Evolutionary conservation across 2,797 vertebrate genomes (phyloP).

Genomic region (Sebastes kiyomatsui): DNA sequence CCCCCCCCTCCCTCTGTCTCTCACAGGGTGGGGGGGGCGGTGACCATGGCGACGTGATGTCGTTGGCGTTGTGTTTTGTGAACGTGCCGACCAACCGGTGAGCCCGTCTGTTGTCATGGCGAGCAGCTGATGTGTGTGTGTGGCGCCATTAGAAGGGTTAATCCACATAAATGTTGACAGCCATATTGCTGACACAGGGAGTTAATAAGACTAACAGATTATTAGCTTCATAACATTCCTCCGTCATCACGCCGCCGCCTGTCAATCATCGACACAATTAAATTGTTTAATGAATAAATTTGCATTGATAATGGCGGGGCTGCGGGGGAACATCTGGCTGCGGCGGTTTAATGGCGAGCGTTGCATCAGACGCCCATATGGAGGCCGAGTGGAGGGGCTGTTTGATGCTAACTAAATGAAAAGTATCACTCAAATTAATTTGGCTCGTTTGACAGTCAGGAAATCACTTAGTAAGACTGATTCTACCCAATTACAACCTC

Average conservation of each 20-base stretch:
- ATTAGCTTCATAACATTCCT: conserved; percentile 82
- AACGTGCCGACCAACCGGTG: neutral
- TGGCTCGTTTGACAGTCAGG: conserved; percentile 80
- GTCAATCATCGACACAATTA: conserved; percentile 86
- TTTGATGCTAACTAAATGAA: conserved; percentile 84
- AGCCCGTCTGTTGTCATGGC: conserved; percentile 40
- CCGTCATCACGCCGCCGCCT: conserved; percentile 75
- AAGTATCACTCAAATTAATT: conserved; percentile 85
- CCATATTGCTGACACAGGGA: conserved; percentile 78
- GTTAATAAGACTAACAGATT: conserved; percentile 84
- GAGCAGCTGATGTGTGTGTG: conserved; percentile 43
- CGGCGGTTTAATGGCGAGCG: conserved; percentile 74
- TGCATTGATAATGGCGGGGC: conserved; percentile 80
- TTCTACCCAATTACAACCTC: conserved; percentile 75
- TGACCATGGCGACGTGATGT: neutral
- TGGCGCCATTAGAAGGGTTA: conserved; percentile 70
- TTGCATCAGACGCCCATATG: conserved; percentile 82
- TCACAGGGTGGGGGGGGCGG: neutral
- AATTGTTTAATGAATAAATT: conserved; percentile 88
- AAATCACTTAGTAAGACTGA: conserved; percentile 83
- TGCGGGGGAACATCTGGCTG: conserved; percentile 82
- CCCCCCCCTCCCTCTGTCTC: neutral
- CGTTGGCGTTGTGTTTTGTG: neutral
- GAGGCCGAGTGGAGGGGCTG: conserved; percentile 79
- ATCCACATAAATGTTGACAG: conserved; percentile 79